Evolutionary conservation across 2,888 invertebrate genomes (phyloP).

Genomic region (Melieria omissa): DNA sequence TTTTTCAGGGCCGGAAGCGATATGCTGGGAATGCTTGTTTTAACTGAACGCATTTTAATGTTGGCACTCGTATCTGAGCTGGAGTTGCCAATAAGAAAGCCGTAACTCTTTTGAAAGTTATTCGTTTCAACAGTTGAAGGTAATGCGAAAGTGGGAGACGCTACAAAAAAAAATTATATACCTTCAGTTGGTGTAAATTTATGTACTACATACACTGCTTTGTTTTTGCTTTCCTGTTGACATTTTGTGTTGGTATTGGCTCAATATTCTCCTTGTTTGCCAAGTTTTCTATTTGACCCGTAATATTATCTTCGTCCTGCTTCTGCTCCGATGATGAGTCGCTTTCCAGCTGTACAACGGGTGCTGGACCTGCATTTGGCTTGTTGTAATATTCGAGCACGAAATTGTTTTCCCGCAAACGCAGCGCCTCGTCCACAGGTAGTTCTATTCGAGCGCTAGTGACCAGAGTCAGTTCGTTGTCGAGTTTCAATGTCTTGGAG

Average conservation of each 20-base stretch:
- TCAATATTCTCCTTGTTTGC: constrained; percentile 17
- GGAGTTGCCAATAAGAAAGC: constrained; percentile 13
- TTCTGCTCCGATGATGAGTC: neutral
- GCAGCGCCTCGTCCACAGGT: constrained; percentile 42
- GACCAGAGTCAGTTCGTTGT: constrained; percentile 23
- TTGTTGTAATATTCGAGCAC: constrained; percentile 47
- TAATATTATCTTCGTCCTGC: neutral
- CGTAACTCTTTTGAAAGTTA: constrained; percentile 27
- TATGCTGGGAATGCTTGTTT: too few relatives aligned
- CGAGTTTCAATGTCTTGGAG: constrained; percentile 31
- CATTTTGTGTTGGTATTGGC: neutral
- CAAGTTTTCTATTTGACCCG: neutral
- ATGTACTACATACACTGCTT: neutral
- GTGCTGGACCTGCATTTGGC: neutral
- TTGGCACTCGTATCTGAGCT: neutral
- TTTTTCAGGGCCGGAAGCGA: too few relatives aligned
- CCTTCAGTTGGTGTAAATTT: neutral
- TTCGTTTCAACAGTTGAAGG: neutral
- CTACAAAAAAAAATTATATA: neutral
- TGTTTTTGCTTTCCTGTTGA: neutral
- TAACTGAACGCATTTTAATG: too few relatives aligned
- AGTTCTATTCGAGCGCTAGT: constrained; percentile 40
- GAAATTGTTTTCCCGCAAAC: constrained; percentile 43
- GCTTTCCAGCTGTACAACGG: constrained; percentile 5
- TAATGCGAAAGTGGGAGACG: neutral